A percentile compares a stretch with the other conserved stretches of the same genome.
Conservation (phyloP, 2,113 vertebrate genomes). For the Triplophysa siluroides region DNA sequence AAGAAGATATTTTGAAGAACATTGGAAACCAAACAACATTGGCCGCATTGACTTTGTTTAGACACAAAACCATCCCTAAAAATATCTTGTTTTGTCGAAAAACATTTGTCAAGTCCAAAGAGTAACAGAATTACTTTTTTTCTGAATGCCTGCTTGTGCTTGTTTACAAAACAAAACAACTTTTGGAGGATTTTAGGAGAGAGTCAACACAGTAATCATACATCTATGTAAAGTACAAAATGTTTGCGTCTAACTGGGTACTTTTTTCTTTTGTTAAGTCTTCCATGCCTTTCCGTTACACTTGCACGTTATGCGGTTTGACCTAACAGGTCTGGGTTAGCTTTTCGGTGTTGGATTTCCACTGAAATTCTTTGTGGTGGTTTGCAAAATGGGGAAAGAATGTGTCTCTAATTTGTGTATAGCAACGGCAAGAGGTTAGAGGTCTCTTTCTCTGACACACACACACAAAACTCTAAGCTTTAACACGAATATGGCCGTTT, state of each 20-base stretch:
- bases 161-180: no score
- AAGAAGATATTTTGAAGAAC: no score
- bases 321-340: constrained; percentile 24
- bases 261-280: constrained; percentile 1
- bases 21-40: no score
- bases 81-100: no score
- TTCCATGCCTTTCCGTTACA: not conserved
- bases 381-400: constrained; percentile 27
- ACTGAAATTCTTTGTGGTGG: constrained; percentile 2
- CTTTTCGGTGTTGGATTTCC: not conserved
- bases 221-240: not conserved
- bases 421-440: constrained; percentile 28
- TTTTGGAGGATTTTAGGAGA: no score
- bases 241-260: not conserved
- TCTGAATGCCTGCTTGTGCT: no score
- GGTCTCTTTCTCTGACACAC: not conserved
- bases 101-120: no score
- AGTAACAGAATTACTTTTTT: no score
- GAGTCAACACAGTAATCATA: not conserved
- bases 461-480: not conserved
- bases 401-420: constrained; percentile 33
- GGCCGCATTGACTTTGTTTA: no score
- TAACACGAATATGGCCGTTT: constrained; percentile 29
- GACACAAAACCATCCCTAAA: no score
- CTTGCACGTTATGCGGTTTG: constrained; percentile 11